Base-by-base conservation (phyloP, 2,113 vertebrate genomes). In the Oreochromis spilurus region DNA sequence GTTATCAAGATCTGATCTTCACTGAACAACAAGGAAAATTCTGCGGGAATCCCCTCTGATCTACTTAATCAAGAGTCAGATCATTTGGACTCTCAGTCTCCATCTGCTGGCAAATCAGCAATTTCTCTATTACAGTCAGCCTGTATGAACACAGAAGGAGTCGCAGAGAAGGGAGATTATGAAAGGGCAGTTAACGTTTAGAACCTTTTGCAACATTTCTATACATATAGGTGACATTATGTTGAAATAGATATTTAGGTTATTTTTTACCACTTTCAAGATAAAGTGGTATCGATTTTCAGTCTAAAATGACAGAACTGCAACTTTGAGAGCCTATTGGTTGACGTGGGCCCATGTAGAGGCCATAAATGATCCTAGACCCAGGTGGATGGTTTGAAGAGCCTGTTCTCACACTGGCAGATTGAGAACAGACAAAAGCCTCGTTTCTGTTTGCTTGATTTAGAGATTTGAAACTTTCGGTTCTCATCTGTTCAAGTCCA, bases 101-200 rank as follows among this genome's bases (percentile, higher is more conserved):
- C 84, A 86, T 79, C 90, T 86, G 38, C 75, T 89, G 91, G 54
- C 19, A 40, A 38, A 14, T 57, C 7, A 67, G 11, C 34, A 21
- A 38, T 38, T 38, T 3, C 19, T 65, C 60, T 38, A 0, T 13
- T 38, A 38, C 34, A 65, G 60, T 38, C 34, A 13, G 34, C 13
- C 43, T 50, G 24, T 19, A 3, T 75, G 9, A 50, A 50, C 24
- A 65, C 17, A 65, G 58, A 36, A 36, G 0, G 60, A 12, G 31
- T 65, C 31, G 38, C 17, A 38, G 34, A 65, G 1, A 65, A 65
- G 0, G 60, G 19, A 38, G 19, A 38, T 5, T 13, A 48, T 31
- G 50, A 31, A 29, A 3, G 0, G 72, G 4, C 26, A 50, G 1
- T 0, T 8, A 50, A 50, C 45, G n/a, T 50, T 77, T 50, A 31